A percentile compares a stretch with the other conserved stretches of the same genome.
These are phyloP conservation scores for Ranitomeya variabilis DNA, from an alignment of 2,113 vertebrate genomes.

Conservation along the genomic window DNA sequence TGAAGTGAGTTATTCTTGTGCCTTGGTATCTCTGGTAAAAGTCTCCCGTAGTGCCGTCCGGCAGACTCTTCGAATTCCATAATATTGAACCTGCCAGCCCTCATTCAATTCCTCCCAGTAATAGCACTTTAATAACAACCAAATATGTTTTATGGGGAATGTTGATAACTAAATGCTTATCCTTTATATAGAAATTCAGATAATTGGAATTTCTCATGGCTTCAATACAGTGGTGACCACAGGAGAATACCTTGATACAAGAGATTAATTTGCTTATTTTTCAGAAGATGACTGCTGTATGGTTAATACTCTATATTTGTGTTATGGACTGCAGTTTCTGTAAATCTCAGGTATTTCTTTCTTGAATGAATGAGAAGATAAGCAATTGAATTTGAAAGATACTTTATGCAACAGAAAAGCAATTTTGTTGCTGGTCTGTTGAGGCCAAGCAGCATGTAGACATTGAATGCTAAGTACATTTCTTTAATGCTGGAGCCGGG, in stretches of 20 bases:
- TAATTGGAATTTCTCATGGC: slow-evolving; percentile 76
- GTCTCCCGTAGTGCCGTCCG: slow-evolving; percentile 9
- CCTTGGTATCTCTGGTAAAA: slow-evolving; percentile 39
- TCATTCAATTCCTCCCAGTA: slow-evolving; percentile 65
- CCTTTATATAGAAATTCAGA: slow-evolving; percentile 69
- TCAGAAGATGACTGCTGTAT: slow-evolving; percentile 68
- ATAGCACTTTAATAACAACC: slow-evolving; percentile 69
- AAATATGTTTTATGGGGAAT: slow-evolving; percentile 68
- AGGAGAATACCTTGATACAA: slow-evolving; percentile 70
- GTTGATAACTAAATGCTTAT: slow-evolving; percentile 77
- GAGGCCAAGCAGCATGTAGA: slow-evolving; percentile 72
- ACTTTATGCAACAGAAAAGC: slow-evolving; percentile 79
- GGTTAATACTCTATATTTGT: slow-evolving; percentile 74
- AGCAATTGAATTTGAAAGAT: slow-evolving; percentile 81
- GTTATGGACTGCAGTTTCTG: slow-evolving; percentile 68
- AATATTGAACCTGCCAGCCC: slow-evolving; percentile 59
- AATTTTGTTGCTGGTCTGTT: slow-evolving; percentile 77
- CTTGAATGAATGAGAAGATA: slow-evolving; percentile 77
- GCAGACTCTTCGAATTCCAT: slow-evolving; percentile 62
- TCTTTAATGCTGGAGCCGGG: slow-evolving; percentile 62
- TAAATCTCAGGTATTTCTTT: slow-evolving; percentile 72
- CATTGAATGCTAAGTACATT: slow-evolving; percentile 69
- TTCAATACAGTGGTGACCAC: slow-evolving; percentile 64
- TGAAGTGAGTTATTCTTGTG: slow-evolving; percentile 30
- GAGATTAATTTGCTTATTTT: slow-evolving; percentile 77